These are phyloP conservation scores for Yponomeuta malinellus DNA, from an alignment of 2,888 invertebrate species.

Conservation along the genomic window DNA sequence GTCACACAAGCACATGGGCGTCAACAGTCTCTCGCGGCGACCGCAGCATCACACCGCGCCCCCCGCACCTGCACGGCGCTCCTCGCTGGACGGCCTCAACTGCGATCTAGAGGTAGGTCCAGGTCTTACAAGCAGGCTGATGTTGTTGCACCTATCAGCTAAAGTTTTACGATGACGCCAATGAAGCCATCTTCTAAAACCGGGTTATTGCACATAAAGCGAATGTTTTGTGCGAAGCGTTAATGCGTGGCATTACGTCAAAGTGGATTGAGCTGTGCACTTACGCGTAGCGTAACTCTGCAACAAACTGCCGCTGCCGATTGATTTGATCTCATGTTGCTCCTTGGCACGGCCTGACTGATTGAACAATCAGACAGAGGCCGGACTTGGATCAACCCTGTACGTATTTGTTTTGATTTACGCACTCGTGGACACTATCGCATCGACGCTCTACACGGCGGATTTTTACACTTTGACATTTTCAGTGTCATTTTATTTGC, in stretches of 20 bases:
- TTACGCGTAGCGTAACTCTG: conserved; percentile 9
- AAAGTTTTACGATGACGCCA: too few species aligned
- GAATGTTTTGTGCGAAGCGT: conserved; percentile 32
- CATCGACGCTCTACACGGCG: conserved; percentile 34
- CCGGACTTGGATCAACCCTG: background rate
- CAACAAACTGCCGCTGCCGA: conserved; percentile 16
- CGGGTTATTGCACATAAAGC: background rate
- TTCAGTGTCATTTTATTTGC: conserved; percentile 46
- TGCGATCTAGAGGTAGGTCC: conserved; percentile 74
- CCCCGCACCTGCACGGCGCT: conserved; percentile 58
- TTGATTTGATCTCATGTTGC: conserved; percentile 23
- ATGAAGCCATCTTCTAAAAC: too few species aligned
- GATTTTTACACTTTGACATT: conserved; percentile 37
- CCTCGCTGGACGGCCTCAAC: conserved; percentile 70
- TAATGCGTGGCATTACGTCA: conserved; percentile 29
- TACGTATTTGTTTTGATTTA: conserved; percentile 48
- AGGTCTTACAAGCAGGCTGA: background rate
- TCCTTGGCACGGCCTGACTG: background rate
- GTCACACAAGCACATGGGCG: conserved; percentile 63
- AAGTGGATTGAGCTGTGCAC: conserved; percentile 20
- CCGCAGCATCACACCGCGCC: conserved; percentile 50
- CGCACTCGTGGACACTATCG: conserved; percentile 33
- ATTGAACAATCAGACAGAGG: background rate
- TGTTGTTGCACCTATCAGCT: too few species aligned
- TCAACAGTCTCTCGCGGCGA: conserved; percentile 53